phyloP scores from a whole-genome alignment of 2,113 vertebrate species.

The Trochalopteron elliotii region DNA sequence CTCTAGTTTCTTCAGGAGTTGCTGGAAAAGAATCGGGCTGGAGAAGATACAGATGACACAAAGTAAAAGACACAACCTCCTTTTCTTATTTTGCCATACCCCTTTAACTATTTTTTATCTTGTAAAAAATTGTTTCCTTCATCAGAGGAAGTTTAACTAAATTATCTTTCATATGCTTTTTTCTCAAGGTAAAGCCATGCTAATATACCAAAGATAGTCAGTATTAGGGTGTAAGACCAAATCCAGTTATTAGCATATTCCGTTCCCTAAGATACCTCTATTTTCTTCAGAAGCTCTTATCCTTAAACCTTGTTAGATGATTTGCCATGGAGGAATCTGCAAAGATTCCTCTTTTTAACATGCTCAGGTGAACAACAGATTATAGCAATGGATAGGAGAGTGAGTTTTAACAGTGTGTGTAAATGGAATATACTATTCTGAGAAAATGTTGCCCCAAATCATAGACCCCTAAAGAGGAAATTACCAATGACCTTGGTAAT shows the following conservation, averaged over 20 bases:
- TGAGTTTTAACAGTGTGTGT: neutral
- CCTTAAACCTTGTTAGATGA: neutral
- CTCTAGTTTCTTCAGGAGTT: slow-evolving; percentile 39
- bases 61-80: neutral
- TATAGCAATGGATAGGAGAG: neutral
- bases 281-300: neutral
- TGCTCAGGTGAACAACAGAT: neutral
- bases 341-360: neutral
- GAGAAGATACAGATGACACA: neutral
- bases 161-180: neutral
- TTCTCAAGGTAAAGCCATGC: neutral
- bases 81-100: neutral
- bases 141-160: slow-evolving; percentile 6
- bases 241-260: neutral
- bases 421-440: neutral
- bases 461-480: neutral
- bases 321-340: neutral
- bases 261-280: neutral
- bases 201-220: neutral
- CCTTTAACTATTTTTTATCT: neutral
- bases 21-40: slow-evolving; percentile 13
- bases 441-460: neutral
- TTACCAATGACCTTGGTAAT: neutral
- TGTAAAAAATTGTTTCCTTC: slow-evolving; percentile 13
- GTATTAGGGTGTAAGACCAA: neutral